Evolutionary conservation across 2,888 invertebrate genomes (phyloP).

Genomic region (Trachelus tabidus): DNA sequence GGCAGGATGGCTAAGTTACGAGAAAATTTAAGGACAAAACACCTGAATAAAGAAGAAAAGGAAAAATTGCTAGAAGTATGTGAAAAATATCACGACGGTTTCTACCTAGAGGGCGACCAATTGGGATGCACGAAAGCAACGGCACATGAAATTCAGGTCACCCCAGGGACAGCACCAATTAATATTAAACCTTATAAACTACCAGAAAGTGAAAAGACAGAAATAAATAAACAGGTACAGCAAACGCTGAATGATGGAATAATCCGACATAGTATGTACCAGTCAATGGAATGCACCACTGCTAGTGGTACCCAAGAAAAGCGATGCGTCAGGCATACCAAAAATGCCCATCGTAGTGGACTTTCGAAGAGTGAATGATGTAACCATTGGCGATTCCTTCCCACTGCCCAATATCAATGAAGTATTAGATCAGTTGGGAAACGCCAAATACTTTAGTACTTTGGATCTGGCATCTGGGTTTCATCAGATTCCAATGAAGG

Average conservation of each 20-base stretch:
- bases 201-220: background rate
- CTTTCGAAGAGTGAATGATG: background rate
- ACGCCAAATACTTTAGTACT: no score
- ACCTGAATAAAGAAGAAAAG: background rate
- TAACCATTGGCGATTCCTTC: background rate
- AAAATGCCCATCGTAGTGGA: background rate
- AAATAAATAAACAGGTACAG: background rate
- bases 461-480: no score
- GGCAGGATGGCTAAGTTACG: background rate
- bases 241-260: background rate
- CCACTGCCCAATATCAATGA: background rate
- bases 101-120: background rate
- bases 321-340: background rate
- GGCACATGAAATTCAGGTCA: background rate
- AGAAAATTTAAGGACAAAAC: slow-evolving; percentile 1
- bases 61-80: no score
- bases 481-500: no score
- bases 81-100: background rate
- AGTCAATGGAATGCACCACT: slow-evolving; percentile 7
- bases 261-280: background rate
- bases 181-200: background rate
- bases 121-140: background rate
- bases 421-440: no score
- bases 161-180: background rate
- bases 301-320: slow-evolving; percentile 1